Evolutionary conservation across 2,113 vertebrate species (phyloP).

Genomic region (Cettia cetti): DNA sequence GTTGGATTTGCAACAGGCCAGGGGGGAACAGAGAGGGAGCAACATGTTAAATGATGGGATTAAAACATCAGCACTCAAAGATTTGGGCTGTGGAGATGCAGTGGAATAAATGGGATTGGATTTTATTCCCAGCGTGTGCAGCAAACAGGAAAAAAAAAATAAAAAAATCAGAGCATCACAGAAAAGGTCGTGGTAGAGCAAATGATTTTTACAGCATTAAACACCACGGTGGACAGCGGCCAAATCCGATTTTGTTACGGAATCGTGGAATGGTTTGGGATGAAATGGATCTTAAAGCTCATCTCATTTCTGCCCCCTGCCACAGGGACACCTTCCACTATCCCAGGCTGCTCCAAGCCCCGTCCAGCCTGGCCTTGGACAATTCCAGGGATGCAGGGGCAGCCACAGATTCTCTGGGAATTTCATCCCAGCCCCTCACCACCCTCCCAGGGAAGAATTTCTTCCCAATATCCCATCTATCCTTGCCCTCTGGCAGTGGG

Average conservation of each 20-base stretch:
- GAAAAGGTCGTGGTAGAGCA: background rate
- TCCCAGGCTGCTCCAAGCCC: background rate
- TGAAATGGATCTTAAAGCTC: background rate
- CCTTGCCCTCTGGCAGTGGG: background rate
- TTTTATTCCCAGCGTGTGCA: background rate
- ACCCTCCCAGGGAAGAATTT: rapidly evolving
- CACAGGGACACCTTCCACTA: rapidly evolving
- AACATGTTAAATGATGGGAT: rapidly evolving
- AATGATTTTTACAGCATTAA: background rate
- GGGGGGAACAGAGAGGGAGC: background rate
- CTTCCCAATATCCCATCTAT: background rate
- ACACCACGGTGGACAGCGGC: background rate
- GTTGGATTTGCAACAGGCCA: background rate
- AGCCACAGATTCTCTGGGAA: background rate
- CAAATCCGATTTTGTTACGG: background rate
- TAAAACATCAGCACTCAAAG: background rate
- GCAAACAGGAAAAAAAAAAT: background rate
- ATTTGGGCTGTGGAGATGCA: rapidly evolving
- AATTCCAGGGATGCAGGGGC: background rate
- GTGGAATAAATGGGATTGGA: background rate
- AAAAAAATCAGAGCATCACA: background rate
- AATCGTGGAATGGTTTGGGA: background rate
- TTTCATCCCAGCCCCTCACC: rapidly evolving
- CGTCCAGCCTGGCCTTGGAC: rapidly evolving
- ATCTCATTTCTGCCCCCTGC: no score